Base-by-base conservation (phyloP, 1,140 invertebrate species). In the Aphaenogaster rudis region DNA sequence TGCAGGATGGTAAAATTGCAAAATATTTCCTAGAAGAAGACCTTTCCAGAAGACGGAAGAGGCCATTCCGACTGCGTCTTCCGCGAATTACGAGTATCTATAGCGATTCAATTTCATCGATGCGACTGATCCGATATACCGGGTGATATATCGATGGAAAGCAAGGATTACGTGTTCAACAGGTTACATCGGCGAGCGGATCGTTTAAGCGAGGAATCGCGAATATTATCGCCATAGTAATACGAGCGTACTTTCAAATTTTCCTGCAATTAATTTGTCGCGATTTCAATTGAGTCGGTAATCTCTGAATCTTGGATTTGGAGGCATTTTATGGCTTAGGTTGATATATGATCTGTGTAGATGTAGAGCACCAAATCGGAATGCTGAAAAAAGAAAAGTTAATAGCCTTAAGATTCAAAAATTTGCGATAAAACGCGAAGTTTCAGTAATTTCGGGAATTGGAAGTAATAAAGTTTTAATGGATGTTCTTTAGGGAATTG, bases 151-250 rank as follows among this genome's bases (percentile, higher is more conserved):
- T 72, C 33, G 54, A 39, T 82, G 69, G 42, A 82, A 82, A 82
- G 13, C 13, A 42, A 61, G 80, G 69, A 84, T 84, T 76, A 74
- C n/a, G 42, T 61, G 69, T 57, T 84, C 80, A 84, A 84, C 80
- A 84, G 80, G 80, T 84, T 84, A 84, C 69, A 74, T 48, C 28
- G 54, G 13, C 33, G 33, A 74, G 54, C 28, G 42, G 79, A 72
- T 82, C 42, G 79, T 13, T 72, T 54, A 54, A 42, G 64, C 50
- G 39, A 71, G 50, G 36, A 52, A 48, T 82, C 42, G 54, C 42
- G 42, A 61, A 63, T 63, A 84, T 84, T 50, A 76, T 63, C 13
- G 9, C 6, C 1, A 17, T 48, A 3, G 39, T 15, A 36, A 21
- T 33, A 15, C 42, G 17, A 67, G 45, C 28, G n/a, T 5, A 66